Conservation (phyloP, 2,797 vertebrate genomes). For the Picus viridis region DNA sequence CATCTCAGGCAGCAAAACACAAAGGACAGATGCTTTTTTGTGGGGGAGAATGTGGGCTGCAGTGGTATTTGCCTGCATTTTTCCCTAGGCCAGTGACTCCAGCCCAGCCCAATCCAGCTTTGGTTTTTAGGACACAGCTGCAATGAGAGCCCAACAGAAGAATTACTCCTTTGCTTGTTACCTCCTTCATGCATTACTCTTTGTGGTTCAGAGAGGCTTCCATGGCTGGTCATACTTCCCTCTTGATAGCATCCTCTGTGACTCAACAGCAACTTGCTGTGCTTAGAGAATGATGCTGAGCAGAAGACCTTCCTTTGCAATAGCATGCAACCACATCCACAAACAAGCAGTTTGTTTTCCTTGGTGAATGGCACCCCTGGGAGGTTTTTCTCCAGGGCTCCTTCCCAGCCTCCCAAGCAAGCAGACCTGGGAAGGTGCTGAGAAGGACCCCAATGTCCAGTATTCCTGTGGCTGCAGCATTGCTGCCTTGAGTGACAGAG, state of each 20-base stretch:
- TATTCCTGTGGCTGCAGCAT: background rate
- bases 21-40: constrained; percentile 63
- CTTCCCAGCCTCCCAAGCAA: background rate
- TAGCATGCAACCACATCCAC: background rate
- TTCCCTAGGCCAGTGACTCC: constrained; percentile 47
- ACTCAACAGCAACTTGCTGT: background rate
- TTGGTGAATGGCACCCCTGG: background rate
- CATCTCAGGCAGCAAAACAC: constrained; percentile 37
- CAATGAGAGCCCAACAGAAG: background rate
- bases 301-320: background rate
- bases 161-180: background rate
- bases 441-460: background rate
- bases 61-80: constrained; percentile 64
- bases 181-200: background rate
- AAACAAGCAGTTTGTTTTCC: background rate
- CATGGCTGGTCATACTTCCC: background rate
- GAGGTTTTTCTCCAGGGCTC: background rate
- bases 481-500: background rate
- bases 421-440: background rate
- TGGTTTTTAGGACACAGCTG: constrained; percentile 2
- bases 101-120: constrained; percentile 60
- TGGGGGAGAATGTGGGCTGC: constrained; percentile 61
- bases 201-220: background rate
- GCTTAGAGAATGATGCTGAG: background rate
- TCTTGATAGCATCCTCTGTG: background rate